These are phyloP conservation scores for Caradrina clavipalpis DNA, from an alignment of 2,888 invertebrate genomes.

Conservation along the genomic window DNA sequence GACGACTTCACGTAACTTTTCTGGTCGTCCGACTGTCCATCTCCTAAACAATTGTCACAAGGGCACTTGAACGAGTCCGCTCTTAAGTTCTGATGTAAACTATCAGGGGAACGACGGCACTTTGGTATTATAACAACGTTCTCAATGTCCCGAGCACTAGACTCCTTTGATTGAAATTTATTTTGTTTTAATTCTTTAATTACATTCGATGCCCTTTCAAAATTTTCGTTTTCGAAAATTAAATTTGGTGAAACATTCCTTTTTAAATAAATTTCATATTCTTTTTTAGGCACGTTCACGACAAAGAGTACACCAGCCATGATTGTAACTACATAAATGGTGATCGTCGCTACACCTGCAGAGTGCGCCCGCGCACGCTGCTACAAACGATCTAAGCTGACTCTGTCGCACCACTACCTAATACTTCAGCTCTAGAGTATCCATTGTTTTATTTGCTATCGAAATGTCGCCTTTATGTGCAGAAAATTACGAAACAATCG, in stretches of 20 bases:
- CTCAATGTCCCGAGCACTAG: constrained; percentile 59
- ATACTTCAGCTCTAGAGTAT: constrained; percentile 40
- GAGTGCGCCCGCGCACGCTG: constrained; percentile 47
- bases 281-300: constrained; percentile 90
- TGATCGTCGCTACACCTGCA: constrained; percentile 33
- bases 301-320: constrained; percentile 92
- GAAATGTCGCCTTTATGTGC: constrained; percentile 65
- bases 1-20: constrained; percentile 67
- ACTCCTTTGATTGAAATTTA: constrained; percentile 63
- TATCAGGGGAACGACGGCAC: constrained; percentile 73
- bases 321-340: constrained; percentile 20
- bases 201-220: constrained; percentile 65
- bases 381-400: constrained; percentile 49
- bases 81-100: constrained; percentile 63
- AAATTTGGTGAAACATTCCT: constrained; percentile 63
- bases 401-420: constrained; percentile 56
- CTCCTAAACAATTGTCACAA: constrained; percentile 71
- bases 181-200: constrained; percentile 70
- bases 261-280: constrained; percentile 82
- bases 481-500: constrained; percentile 73
- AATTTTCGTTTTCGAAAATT: constrained; percentile 68
- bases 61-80: constrained; percentile 68
- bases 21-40: constrained; percentile 46
- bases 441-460: constrained; percentile 65
- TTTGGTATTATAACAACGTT: constrained; percentile 66